Conservation (phyloP, 2,797 vertebrate species). For the Somateria mollissima region DNA sequence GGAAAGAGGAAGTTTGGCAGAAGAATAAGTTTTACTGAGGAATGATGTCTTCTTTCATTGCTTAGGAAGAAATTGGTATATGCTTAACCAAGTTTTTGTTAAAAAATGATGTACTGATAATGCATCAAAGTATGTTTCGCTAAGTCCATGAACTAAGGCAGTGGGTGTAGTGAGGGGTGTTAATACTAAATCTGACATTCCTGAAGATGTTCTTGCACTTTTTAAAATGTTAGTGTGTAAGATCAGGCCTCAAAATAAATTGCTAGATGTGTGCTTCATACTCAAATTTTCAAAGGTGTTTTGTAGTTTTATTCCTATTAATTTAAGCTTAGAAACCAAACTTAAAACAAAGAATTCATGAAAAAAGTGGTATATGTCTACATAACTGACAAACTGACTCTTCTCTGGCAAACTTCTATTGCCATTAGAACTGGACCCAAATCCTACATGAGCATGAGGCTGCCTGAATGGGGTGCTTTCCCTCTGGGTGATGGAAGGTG, state of each 20-base stretch:
- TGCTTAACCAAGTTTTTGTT: background rate
- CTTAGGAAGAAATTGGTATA: background rate
- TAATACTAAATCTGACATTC: background rate
- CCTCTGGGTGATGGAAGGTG: rapidly evolving
- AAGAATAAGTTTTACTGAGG: background rate
- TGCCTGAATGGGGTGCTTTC: background rate
- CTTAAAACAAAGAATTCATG: background rate
- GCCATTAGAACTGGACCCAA: background rate
- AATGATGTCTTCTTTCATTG: background rate
- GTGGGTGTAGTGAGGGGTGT: background rate
- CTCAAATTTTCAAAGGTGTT: background rate
- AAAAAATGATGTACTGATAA: background rate
- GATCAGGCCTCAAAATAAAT: background rate
- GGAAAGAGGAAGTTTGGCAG: background rate
- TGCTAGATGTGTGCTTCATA: background rate
- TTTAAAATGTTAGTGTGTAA: background rate
- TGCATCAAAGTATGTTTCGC: background rate
- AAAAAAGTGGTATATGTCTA: background rate
- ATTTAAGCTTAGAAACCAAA: background rate
- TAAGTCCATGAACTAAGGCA: background rate
- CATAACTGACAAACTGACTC: background rate
- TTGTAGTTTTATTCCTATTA: background rate
- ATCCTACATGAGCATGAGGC: background rate
- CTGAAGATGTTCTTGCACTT: background rate
- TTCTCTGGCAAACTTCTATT: background rate